Percentiles rank a stretch among this genome's conserved stretches.
phyloP scores from a whole-genome alignment of 2,113 vertebrate species.

The Cichladusa arquata region DNA sequence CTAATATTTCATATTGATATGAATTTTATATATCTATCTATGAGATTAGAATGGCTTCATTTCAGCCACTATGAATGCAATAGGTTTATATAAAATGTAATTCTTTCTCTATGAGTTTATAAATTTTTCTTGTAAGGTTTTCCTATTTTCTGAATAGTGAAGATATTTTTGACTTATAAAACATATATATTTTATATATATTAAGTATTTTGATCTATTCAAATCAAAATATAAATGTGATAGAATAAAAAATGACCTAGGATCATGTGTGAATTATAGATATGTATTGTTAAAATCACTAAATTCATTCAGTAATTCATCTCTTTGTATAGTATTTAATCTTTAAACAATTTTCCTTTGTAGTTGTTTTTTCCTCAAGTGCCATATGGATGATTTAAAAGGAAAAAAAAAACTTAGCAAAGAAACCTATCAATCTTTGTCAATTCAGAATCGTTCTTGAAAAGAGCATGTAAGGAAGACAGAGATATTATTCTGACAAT shows the following conservation, averaged over 20 bases:
- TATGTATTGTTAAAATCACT: not conserved
- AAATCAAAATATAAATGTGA: not conserved
- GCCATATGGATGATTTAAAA: not conserved
- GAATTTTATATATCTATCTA: not conserved
- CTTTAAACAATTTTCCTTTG: not conserved
- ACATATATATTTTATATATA: not conserved
- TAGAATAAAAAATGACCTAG: not conserved
- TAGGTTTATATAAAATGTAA: not conserved
- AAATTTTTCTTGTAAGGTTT: not conserved
- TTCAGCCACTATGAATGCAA: not conserved
- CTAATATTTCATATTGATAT: not conserved
- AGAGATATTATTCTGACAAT: not conserved
- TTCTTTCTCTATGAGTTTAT: not conserved
- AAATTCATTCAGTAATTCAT: not conserved
- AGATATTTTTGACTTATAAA: not conserved
- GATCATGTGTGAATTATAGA: not conserved
- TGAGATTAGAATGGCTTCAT: not conserved
- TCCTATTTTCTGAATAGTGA: not conserved
- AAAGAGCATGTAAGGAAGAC: not conserved
- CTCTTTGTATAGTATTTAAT: not conserved
- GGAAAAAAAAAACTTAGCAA: not conserved
- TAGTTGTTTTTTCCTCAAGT: not conserved
- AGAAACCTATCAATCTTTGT: not conserved
- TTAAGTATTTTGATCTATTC: not conserved
- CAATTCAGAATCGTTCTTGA: conserved; percentile 15